phyloP scores from a whole-genome alignment of 1,140 invertebrate species.

The Globodera ellingtonae region DNA sequence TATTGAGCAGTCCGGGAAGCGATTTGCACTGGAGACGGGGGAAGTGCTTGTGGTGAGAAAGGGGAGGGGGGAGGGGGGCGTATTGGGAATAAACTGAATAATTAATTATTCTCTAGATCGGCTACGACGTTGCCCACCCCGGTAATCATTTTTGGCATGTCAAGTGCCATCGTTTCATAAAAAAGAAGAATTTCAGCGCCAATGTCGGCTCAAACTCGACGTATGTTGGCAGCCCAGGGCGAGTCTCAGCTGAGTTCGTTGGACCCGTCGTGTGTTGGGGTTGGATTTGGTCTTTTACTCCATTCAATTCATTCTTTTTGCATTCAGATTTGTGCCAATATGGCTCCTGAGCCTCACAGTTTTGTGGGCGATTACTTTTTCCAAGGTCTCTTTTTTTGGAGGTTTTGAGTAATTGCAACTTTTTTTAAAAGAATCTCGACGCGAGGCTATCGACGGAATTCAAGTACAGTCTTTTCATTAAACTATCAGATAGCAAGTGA shows the following conservation, averaged over 20 bases:
- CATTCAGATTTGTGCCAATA: constrained; percentile 38
- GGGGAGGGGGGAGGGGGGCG: neutral
- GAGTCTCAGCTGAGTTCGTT: constrained; percentile 17
- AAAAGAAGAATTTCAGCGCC: neutral
- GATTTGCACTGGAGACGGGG: constrained; percentile 27
- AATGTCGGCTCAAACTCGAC: constrained; percentile 18
- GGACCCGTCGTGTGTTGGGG: constrained; percentile 39
- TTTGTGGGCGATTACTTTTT: constrained; percentile 41
- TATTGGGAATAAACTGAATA: neutral
- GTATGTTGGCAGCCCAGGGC: constrained; percentile 8
- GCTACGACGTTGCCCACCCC: constrained; percentile 37
- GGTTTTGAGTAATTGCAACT: neutral
- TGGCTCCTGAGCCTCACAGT: constrained; percentile 29
- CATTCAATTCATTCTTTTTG: neutral
- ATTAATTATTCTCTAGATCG: constrained; percentile 30
- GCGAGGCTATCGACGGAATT: constrained; percentile 25
- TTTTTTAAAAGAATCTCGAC: constrained; percentile 20
- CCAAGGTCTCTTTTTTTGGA: constrained; percentile 18
- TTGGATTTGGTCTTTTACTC: constrained; percentile 6
- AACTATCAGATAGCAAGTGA: neutral
- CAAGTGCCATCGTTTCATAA: neutral
- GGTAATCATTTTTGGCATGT: neutral
- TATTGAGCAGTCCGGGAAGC: constrained; percentile 23
- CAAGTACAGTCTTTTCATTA: neutral
- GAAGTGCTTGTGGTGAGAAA: constrained; percentile 22